phyloP scores from a whole-genome alignment of 2,888 invertebrate species.

The Leuctra nigra region DNA sequence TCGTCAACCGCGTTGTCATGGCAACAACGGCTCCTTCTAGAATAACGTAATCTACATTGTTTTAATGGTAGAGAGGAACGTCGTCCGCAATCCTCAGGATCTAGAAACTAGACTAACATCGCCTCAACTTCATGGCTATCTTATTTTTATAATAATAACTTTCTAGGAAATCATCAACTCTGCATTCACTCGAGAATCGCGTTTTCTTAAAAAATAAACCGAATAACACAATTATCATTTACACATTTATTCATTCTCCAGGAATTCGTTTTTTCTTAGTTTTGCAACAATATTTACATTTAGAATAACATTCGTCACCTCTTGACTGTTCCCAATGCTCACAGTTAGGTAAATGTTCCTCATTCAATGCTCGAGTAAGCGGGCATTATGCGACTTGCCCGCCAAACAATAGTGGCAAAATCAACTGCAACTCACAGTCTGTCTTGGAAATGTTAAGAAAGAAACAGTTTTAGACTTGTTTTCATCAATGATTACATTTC shows the following conservation, averaged over 20 bases:
- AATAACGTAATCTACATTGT: constrained; percentile 21
- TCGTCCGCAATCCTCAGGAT: constrained; percentile 42
- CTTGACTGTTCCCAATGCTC: constrained; percentile 8
- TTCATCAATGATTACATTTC: too few relatives aligned
- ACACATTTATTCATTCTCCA: constrained; percentile 28
- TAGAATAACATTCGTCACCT: constrained; percentile 41
- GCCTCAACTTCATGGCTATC: constrained; percentile 22
- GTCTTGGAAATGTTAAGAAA: too few relatives aligned
- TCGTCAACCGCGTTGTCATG: constrained; percentile 12
- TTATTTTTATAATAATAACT: constrained; percentile 20
- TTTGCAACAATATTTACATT: constrained; percentile 52
- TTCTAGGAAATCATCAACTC: constrained; percentile 28
- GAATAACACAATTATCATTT: constrained; percentile 28
- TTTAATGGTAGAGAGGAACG: constrained; percentile 39
- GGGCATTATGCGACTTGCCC: too few relatives aligned
- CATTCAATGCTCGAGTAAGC: too few relatives aligned
- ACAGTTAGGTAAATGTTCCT: too few relatives aligned
- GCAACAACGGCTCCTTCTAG: constrained; percentile 17
- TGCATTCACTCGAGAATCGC: constrained; percentile 27
- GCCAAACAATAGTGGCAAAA: too few relatives aligned
- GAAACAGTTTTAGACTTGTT: too few relatives aligned
- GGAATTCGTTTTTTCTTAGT: constrained; percentile 29
- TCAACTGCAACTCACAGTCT: too few relatives aligned
- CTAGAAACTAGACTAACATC: constrained; percentile 26
- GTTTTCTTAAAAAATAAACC: constrained; percentile 28